Base-by-base conservation (phyloP, 2,888 invertebrate species). In the Leucania comma region DNA sequence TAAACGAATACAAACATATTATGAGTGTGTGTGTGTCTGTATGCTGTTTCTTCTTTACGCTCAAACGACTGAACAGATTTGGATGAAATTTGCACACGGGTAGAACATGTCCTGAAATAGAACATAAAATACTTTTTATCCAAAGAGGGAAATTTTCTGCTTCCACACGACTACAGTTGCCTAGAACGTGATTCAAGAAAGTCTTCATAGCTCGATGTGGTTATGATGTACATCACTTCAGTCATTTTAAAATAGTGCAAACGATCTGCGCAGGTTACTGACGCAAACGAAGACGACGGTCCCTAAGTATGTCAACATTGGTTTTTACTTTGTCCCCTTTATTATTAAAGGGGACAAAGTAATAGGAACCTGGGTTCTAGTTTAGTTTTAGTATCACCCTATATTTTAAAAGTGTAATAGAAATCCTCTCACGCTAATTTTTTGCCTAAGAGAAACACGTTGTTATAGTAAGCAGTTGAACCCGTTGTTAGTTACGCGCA, bases 401-500 rank as follows among this genome's bases (percentile, higher is more conserved):
- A 38, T 12, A 3, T 38, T 14, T 38, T 50, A 10, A 64, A 60
- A 75, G 51, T 67, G 50, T 24, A 58, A 61, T 51, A n/a, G 17
- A 50, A 2, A 35, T 8, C 20, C 12, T 38, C 77, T 54, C 26
- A 81, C 67, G 72, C 38, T 14, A 35, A 1, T 48, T 62, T 53
- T 62, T 68, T 54, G n/a, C 26, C 38, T 54, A 32, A 26, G 20
- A 58, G 29, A 56, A 51, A 57, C 70, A 53, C 29, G 26, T 56
- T 69, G n/a, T n/a, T n/a, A n/a, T n/a, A n/a, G n/a, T n/a, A n/a
- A n/a, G n/a, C n/a, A n/a, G n/a, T n/a, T n/a, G n/a, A n/a, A n/a
- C n/a, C n/a, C n/a, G n/a, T n/a, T n/a, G n/a, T n/a, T n/a, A n/a
- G n/a, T n/a, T n/a, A n/a, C n/a, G n/a, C n/a, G n/a, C n/a, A n/a